A percentile compares a stretch with the other conserved stretches of the same genome.
Conservation (phyloP, 2,797 vertebrate genomes). For the Typhlichthys subterraneus region DNA sequence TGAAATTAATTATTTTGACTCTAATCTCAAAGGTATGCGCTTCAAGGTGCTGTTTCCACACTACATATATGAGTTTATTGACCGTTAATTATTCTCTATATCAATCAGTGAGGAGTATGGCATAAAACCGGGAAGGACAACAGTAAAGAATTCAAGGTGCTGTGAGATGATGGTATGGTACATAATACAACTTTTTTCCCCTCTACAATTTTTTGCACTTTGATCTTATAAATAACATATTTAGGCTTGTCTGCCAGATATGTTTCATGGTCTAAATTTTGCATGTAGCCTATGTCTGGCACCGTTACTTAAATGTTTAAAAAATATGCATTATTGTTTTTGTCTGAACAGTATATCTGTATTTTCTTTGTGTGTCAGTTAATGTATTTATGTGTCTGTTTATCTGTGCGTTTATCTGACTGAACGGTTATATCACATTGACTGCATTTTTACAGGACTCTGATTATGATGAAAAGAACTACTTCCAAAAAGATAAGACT, state of each 20-base stretch:
- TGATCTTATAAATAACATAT: constrained; percentile 56
- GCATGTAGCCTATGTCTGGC: constrained; percentile 44
- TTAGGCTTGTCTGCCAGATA: constrained; percentile 49
- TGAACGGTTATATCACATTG: neutral
- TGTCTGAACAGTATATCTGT: neutral
- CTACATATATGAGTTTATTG: neutral
- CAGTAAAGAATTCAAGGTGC: constrained; percentile 39
- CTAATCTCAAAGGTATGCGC: neutral
- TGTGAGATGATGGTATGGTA: constrained; percentile 64
- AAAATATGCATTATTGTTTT: constrained; percentile 46
- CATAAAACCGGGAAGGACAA: constrained; percentile 2
- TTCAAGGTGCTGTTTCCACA: neutral
- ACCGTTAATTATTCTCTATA: neutral
- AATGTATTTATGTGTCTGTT: constrained; percentile 1
- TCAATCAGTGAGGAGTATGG: constrained; percentile 60
- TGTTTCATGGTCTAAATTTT: constrained; percentile 57
- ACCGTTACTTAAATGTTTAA: constrained; percentile 38
- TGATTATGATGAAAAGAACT: constrained; percentile 51
- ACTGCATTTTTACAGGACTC: constrained; percentile 54
- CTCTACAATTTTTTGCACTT: constrained; percentile 11
- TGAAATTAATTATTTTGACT: too few species aligned
- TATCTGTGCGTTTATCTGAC: constrained; percentile 11
- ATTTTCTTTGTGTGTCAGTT: neutral
- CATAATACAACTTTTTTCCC: constrained; percentile 6
- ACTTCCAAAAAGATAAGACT: constrained; percentile 37